Conservation (phyloP, 1,140 invertebrate genomes). For the Scaptodrosophila lebanonensis region DNA sequence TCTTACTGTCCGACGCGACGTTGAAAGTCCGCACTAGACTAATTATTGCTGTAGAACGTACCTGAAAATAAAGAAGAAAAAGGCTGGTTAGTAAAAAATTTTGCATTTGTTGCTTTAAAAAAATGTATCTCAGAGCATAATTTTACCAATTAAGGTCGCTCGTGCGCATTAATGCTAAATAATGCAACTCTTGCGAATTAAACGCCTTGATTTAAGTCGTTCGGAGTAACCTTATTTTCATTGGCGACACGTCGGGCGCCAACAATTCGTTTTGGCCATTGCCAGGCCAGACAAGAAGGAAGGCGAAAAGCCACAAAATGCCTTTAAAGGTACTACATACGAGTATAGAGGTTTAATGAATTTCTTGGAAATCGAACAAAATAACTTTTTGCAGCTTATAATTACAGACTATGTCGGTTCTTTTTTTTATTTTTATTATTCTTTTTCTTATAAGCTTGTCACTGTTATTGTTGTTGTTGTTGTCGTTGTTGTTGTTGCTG, state of each 20-base stretch:
- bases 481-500: conserved; percentile 2
- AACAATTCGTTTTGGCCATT: not conserved
- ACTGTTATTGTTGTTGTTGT: conserved; percentile 2
- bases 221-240: no score
- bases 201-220: no score
- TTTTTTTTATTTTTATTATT: conserved; percentile 11
- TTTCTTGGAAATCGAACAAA: conserved; percentile 53
- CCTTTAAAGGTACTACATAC: conserved; percentile 37
- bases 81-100: no score
- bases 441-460: not conserved
- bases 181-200: no score
- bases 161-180: no score
- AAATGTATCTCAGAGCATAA: no score
- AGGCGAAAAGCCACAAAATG: conserved; percentile 48
- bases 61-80: no score
- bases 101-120: no score
- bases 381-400: conserved; percentile 44
- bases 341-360: conserved; percentile 14
- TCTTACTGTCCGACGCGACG: no score
- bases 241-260: conserved; percentile 31
- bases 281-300: conserved; percentile 22
- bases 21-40: no score
- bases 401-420: conserved; percentile 45
- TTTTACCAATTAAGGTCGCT: no score
- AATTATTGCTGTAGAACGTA: no score